Percentiles rank a stretch among this genome's conserved stretches.
phyloP scores from a whole-genome alignment of 2,113 vertebrate genomes.

The Apteryx mantelli region DNA sequence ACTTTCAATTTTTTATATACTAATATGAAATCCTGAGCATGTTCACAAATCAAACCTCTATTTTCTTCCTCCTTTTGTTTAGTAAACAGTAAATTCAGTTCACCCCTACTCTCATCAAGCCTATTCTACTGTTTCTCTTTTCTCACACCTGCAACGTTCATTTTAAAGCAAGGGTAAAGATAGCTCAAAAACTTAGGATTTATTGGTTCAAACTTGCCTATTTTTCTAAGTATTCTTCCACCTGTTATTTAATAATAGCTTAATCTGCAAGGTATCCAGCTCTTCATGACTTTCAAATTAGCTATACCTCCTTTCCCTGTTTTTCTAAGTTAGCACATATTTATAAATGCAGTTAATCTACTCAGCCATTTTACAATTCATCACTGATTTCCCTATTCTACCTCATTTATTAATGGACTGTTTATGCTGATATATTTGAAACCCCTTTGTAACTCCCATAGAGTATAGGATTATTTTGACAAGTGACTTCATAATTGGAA shows the following conservation, averaged over 20 bases:
- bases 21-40: background rate
- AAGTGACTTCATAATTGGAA: background rate
- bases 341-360: background rate
- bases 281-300: background rate
- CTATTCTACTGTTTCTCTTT: background rate
- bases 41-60: background rate
- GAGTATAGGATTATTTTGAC: background rate
- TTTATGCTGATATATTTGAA: background rate
- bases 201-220: background rate
- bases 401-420: background rate
- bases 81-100: background rate
- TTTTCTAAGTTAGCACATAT: background rate
- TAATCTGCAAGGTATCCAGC: background rate
- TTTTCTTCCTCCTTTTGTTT: constrained; percentile 8
- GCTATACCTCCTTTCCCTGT: background rate
- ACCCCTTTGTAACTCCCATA: background rate
- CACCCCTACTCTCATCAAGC: background rate
- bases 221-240: background rate
- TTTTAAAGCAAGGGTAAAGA: background rate
- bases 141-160: background rate
- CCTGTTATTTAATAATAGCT: background rate
- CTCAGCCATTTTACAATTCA: background rate
- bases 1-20: background rate
- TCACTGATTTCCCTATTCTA: background rate
- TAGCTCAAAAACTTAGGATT: background rate